Percentiles rank a stretch among this genome's conserved stretches.
Conservation (phyloP, 2,888 invertebrate genomes). For the Penaeus monodon region DNA sequence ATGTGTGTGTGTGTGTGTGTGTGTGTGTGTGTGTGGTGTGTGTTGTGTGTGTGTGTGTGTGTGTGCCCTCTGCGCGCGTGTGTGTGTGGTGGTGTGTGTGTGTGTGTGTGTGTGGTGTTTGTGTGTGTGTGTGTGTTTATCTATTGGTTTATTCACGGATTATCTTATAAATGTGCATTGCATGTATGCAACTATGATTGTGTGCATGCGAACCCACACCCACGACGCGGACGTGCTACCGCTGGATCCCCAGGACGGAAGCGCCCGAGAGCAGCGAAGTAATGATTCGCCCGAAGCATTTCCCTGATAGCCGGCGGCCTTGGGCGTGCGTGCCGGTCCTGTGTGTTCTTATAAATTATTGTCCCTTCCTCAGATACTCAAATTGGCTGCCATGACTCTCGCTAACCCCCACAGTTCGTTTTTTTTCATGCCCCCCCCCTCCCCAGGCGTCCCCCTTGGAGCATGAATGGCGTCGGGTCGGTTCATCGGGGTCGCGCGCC, state of each 20-base stretch:
- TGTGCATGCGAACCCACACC: background rate
- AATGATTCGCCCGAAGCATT: too few relatives aligned
- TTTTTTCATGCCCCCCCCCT: background rate
- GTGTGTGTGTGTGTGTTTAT: too few relatives aligned
- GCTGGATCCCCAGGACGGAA: background rate
- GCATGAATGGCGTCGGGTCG: constrained; percentile 29
- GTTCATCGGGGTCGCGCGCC: constrained; percentile 57
- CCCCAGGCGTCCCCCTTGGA: constrained; percentile 45
- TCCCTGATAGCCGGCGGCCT: too few relatives aligned
- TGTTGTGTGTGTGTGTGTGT: background rate
- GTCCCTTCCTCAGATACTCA: background rate
- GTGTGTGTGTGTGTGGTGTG: constrained; percentile 2
- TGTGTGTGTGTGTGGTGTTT: background rate
- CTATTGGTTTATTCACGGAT: too few relatives aligned
- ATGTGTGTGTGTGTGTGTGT: background rate
- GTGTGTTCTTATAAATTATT: background rate
- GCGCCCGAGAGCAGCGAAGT: background rate
- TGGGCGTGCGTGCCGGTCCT: background rate
- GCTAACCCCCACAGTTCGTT: background rate
- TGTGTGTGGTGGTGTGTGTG: background rate
- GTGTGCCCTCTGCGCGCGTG: background rate
- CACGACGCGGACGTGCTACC: too few relatives aligned
- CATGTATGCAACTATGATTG: background rate
- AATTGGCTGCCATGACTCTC: background rate
- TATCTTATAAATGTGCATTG: too few relatives aligned